Conservation (phyloP, 1,140 invertebrate species). For the Paraescarpia echinospica region DNA sequence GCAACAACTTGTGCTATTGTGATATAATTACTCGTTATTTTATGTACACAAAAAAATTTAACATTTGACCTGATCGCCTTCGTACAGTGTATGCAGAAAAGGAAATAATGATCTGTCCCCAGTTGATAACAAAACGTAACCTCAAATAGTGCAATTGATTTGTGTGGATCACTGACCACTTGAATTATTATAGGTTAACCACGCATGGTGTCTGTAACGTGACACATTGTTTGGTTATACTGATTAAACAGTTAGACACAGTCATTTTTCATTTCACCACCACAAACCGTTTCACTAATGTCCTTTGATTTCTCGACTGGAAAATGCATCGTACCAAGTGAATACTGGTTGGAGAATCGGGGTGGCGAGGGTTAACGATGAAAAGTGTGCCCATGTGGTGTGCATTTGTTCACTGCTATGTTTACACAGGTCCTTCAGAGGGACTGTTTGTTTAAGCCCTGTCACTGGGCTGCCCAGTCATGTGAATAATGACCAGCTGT, state of each 20-base stretch:
- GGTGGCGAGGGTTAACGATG: not conserved
- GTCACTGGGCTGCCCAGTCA: not conserved
- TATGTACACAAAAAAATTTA: too few relatives aligned
- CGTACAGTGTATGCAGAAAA: too few relatives aligned
- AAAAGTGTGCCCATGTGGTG: not conserved
- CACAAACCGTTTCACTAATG: not conserved
- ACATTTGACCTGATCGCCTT: too few relatives aligned
- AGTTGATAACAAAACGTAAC: not conserved
- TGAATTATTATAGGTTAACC: not conserved
- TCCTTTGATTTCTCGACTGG: not conserved
- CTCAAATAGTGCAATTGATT: not conserved
- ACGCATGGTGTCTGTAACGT: not conserved
- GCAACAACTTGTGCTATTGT: too few relatives aligned
- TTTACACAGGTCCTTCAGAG: not conserved
- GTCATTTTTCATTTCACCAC: not conserved
- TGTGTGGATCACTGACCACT: not conserved
- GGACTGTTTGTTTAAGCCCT: not conserved
- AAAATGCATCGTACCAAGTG: not conserved
- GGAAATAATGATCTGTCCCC: too few relatives aligned
- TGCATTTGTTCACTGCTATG: not conserved
- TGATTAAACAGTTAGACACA: not conserved
- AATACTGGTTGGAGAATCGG: not conserved
- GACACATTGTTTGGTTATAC: not conserved
- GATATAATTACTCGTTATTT: too few relatives aligned
- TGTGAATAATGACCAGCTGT: not conserved